These are phyloP conservation scores for Lithophane socia DNA, from an alignment of 2,888 invertebrate species.

Conservation along the genomic window DNA sequence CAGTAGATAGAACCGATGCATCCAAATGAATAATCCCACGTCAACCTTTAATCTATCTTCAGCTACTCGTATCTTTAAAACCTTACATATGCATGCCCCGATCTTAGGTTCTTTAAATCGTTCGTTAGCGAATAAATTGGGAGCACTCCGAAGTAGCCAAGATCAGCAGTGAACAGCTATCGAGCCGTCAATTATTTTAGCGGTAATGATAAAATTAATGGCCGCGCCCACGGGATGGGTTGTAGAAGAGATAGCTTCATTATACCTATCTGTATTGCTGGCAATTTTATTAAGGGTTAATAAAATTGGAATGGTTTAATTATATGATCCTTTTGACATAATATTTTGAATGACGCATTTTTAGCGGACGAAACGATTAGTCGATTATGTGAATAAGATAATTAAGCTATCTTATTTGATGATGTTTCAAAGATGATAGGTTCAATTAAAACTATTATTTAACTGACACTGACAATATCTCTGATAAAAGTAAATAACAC, in stretches of 20 bases:
- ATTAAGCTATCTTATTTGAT: background rate
- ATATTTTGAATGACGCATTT: background rate
- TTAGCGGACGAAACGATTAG: background rate
- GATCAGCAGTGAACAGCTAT: slow-evolving; percentile 43
- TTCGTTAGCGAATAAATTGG: slow-evolving; percentile 56
- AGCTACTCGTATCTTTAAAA: slow-evolving; percentile 33
- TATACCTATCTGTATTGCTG: slow-evolving; percentile 42
- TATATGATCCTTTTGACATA: background rate
- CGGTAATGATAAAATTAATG: slow-evolving; percentile 56
- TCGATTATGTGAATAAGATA: background rate
- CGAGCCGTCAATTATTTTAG: slow-evolving; percentile 60
- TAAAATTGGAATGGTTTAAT: background rate
- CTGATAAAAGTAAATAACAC: background rate
- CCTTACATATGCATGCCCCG: too few species aligned
- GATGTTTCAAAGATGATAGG: too few species aligned
- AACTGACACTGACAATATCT: background rate
- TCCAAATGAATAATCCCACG: slow-evolving; percentile 7
- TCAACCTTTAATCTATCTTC: slow-evolving; percentile 1
- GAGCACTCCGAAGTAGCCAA: slow-evolving; percentile 41
- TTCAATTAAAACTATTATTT: background rate
- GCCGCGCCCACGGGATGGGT: slow-evolving; percentile 22
- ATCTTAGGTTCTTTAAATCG: slow-evolving; percentile 40
- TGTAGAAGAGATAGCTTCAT: slow-evolving; percentile 43
- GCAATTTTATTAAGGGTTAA: slow-evolving; percentile 33
- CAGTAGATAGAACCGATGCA: background rate